Percentiles rank a stretch among this genome's conserved stretches.
These are phyloP conservation scores for Axea sp. DNA, from an alignment of 2,888 invertebrate genomes.

Conservation along the genomic window DNA sequence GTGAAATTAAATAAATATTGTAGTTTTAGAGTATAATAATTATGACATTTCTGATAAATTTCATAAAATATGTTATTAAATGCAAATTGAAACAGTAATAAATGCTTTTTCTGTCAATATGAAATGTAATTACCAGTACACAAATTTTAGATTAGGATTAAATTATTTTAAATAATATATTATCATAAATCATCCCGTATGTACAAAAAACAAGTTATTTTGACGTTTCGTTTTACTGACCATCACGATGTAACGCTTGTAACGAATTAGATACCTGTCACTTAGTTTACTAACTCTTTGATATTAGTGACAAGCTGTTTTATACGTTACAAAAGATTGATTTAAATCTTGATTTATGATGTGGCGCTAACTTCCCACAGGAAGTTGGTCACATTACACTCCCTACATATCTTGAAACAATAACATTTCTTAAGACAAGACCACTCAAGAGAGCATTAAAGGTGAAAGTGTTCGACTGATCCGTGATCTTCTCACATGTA, in stretches of 20 bases:
- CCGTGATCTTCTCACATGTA: constrained; percentile 37
- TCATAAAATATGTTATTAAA: no score
- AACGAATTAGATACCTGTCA: constrained; percentile 49
- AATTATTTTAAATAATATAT: constrained; percentile 37
- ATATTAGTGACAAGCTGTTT: constrained; percentile 33
- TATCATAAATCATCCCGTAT: constrained; percentile 31
- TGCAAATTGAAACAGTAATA: no score
- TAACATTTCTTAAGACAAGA: constrained; percentile 54
- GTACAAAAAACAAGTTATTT: constrained; percentile 33
- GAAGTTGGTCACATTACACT: constrained; percentile 43
- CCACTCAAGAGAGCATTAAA: constrained; percentile 52
- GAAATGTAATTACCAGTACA: no score
- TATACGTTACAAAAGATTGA: constrained; percentile 47
- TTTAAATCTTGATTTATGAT: constrained; percentile 44
- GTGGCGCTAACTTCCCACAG: constrained; percentile 35
- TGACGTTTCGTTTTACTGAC: constrained; percentile 29
- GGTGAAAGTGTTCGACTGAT: constrained; percentile 70
- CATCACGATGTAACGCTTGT: constrained; percentile 15
- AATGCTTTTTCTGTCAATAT: no score
- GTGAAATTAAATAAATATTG: no score
- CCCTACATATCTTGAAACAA: constrained; percentile 44
- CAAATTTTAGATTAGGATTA: no score
- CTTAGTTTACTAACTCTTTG: constrained; percentile 39
- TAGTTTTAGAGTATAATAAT: no score
- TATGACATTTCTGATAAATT: no score